A percentile compares a stretch with the other conserved stretches of the same genome.
These are phyloP conservation scores for Ophthalmolycus amberensis DNA, from an alignment of 2,113 vertebrate genomes.

Conservation along the genomic window DNA sequence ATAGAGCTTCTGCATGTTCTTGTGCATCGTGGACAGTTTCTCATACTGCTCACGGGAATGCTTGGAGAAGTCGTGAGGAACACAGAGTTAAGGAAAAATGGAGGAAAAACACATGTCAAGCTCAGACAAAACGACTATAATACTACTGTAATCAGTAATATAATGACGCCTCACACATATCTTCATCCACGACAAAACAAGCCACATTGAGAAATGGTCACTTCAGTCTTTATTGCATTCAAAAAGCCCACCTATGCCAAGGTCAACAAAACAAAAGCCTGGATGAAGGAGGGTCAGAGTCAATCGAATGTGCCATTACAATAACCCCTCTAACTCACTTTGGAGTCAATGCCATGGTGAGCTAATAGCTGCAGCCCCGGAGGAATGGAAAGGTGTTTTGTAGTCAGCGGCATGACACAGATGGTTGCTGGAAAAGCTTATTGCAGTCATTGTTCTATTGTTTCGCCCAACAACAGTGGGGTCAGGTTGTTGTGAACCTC, in stretches of 20 bases:
- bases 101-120: background rate
- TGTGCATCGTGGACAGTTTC: slow-evolving; percentile 94
- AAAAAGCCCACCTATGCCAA: slow-evolving; percentile 54
- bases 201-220: slow-evolving; percentile 21
- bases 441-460: slow-evolving; percentile 82
- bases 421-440: slow-evolving; percentile 76
- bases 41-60: slow-evolving; percentile 93
- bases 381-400: slow-evolving; percentile 77
- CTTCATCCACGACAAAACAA: slow-evolving; percentile 28
- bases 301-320: slow-evolving; percentile 72
- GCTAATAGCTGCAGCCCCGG: slow-evolving; percentile 73
- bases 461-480: slow-evolving; percentile 77
- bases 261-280: slow-evolving; percentile 63
- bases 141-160: background rate
- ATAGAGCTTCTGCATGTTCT: slow-evolving; percentile 96
- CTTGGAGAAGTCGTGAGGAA: slow-evolving; percentile 91
- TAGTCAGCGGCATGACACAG: slow-evolving; percentile 73
- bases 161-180: slow-evolving; percentile 8
- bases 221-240: slow-evolving; percentile 31
- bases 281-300: slow-evolving; percentile 56
- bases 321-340: slow-evolving; percentile 75
- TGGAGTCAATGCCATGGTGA: slow-evolving; percentile 69
- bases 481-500: slow-evolving; percentile 79
- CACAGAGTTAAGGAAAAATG: slow-evolving; percentile 84
- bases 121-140: slow-evolving; percentile 20